These are phyloP conservation scores for Hormiphora californensis DNA, from an alignment of 37 sponge, comb jelly and placozoan species.

Conservation along the genomic window DNA sequence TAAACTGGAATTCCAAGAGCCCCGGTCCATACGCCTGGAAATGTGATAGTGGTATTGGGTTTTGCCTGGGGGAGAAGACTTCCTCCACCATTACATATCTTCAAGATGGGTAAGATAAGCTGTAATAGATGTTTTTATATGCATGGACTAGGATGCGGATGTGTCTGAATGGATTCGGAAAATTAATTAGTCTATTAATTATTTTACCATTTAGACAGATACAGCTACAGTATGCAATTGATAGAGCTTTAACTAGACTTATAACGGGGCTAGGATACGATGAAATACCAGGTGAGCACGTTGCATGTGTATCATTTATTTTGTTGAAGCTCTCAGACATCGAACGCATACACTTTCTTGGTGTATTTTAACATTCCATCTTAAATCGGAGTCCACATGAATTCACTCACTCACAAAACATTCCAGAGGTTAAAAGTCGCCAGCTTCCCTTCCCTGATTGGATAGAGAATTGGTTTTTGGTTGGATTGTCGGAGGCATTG, in stretches of 20 bases:
- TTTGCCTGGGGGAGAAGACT: background rate
- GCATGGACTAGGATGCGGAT: no score
- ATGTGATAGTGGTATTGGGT: background rate
- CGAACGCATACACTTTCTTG: no score
- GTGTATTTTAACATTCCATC: no score
- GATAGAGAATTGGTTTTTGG: conserved; percentile 10
- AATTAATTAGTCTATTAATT: background rate
- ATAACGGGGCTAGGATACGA: background rate
- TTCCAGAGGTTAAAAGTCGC: background rate
- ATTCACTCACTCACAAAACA: background rate
- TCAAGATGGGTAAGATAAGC: background rate
- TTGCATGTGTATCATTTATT: no score
- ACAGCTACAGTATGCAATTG: background rate
- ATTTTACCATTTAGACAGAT: background rate
- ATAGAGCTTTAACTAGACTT: background rate
- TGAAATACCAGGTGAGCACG: background rate
- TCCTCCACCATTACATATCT: background rate
- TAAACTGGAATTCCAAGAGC: background rate
- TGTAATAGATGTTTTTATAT: no score
- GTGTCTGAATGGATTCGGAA: background rate
- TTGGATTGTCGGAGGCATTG: background rate
- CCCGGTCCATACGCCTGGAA: conserved; percentile 1
- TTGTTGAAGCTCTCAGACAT: no score
- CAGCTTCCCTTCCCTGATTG: background rate
- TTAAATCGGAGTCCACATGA: background rate